Base-by-base conservation (phyloP, 2,113 vertebrate species). In the Poeciliopsis retropinna region DNA sequence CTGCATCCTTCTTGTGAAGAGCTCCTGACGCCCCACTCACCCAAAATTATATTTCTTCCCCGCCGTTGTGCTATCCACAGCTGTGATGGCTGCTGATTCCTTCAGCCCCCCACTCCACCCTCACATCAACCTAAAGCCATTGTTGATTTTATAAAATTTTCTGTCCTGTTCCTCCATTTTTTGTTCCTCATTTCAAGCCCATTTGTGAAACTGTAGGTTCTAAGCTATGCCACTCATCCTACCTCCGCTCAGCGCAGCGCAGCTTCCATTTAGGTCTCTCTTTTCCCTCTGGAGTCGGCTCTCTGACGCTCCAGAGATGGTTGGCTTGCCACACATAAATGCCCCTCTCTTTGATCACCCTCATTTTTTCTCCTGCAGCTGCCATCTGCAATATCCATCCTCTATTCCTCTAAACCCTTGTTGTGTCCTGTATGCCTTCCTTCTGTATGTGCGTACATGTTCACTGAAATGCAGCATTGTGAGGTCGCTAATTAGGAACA, bases 401-500 rank as follows among this genome's bases (percentile, higher is more conserved):
- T 81, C 66, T 75, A 79, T 79, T 83, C 67, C 69, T 79, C 63
- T 30, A 73, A 76, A 75, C 73, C 73, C 32, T 67, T 3, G 27
- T 67, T 2, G 27, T 37, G 25, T 69, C 31, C 70, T 67, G 61
- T 34, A 31, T 32, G 47, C 10, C 31, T 51, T 39, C 65, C 37
- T 64, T 28, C 79, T 81, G 79, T 76, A 67, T 30, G 73, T 80
- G 65, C 79, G 62, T 70, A 57, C 3, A 5, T 71, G 28, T 32
- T 80, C 73, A 73, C 78, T 89, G 87, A 89, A 80, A 78, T 74
- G 65, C 63, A 7, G 68, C 76, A 71, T 78, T 80, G 72, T 76
- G 62, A 87, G 83, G 85, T 80, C 76, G 72, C 82, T 94, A 92
- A 93, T 93, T 91, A 92, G 91, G 41, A 88, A 91, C 92, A 91